Percentiles rank a stretch among this genome's conserved stretches.
Evolutionary conservation across 2,797 vertebrate species (phyloP).

Genomic region (Nyctalus aviator): DNA sequence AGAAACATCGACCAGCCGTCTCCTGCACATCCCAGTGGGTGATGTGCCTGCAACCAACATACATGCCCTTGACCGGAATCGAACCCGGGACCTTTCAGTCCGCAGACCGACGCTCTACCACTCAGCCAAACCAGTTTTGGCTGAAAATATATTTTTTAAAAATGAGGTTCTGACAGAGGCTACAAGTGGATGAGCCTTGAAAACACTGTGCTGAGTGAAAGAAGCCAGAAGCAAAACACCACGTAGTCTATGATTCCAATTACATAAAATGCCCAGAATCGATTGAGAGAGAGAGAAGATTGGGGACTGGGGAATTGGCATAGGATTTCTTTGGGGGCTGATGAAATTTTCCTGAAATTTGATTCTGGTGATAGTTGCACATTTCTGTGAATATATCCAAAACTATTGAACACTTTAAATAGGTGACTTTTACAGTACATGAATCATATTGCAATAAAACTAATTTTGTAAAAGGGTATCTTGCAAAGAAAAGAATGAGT

Average conservation of each 20-base stretch:
- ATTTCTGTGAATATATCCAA: background rate
- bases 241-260: background rate
- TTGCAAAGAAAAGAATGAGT: background rate
- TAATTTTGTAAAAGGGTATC: background rate
- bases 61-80: too few species aligned
- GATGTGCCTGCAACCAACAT: too few species aligned
- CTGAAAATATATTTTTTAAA: background rate
- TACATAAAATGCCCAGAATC: background rate
- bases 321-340: background rate
- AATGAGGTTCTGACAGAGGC: background rate
- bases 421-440: background rate
- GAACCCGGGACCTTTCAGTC: too few species aligned
- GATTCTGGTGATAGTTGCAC: background rate
- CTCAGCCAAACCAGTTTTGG: too few species aligned
- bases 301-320: background rate
- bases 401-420: background rate
- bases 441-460: constrained; percentile 11
- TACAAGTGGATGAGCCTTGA: background rate
- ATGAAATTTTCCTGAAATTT: background rate
- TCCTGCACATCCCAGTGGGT: too few species aligned
- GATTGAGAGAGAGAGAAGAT: background rate
- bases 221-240: background rate
- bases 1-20: too few species aligned
- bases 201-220: background rate
- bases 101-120: too few species aligned